Evolutionary conservation across 1,140 invertebrate genomes (phyloP).

Genomic region (Hyposmocoma kahamanoa): DNA sequence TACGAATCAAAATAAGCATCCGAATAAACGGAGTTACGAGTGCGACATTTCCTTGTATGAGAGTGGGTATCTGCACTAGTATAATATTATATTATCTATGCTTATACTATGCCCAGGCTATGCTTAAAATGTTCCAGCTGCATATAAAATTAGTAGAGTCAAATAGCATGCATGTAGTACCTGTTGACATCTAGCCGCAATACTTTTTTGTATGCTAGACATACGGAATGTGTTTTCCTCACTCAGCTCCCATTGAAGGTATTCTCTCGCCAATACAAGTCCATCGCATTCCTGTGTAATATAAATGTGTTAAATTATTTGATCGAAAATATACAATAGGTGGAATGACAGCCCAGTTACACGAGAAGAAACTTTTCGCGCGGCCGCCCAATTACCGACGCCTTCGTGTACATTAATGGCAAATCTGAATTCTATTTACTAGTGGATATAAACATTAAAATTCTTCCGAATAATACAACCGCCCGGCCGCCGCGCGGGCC

Average conservation of each 20-base stretch:
- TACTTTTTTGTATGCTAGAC: slow-evolving; percentile 37
- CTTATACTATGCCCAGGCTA: too few species aligned
- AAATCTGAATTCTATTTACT: background rate
- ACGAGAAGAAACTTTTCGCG: too few species aligned
- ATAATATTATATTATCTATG: too few species aligned
- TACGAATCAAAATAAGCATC: too few species aligned
- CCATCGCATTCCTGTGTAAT: slow-evolving; percentile 42
- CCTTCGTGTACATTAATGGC: background rate
- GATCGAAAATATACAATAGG: background rate
- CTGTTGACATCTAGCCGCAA: slow-evolving; percentile 44
- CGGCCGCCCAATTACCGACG: too few species aligned
- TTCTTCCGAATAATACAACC: slow-evolving; percentile 9
- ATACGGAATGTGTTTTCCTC: slow-evolving; percentile 20
- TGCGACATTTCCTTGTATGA: too few species aligned
- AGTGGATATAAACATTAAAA: background rate
- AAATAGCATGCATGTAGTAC: slow-evolving; percentile 13
- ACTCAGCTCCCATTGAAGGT: slow-evolving; percentile 38
- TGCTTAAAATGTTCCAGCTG: too few species aligned
- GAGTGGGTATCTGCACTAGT: too few species aligned
- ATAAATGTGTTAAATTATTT: slow-evolving; percentile 1
- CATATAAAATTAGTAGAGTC: background rate
- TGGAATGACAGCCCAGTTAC: background rate
- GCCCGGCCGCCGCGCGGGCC: too few species aligned
- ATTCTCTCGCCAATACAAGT: slow-evolving; percentile 42
- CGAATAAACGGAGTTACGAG: too few species aligned